Evolutionary conservation across 2,113 vertebrate species (phyloP), one percentile per base, ranked within the genome.

Genomic region (Crotalus horridus): DNA sequence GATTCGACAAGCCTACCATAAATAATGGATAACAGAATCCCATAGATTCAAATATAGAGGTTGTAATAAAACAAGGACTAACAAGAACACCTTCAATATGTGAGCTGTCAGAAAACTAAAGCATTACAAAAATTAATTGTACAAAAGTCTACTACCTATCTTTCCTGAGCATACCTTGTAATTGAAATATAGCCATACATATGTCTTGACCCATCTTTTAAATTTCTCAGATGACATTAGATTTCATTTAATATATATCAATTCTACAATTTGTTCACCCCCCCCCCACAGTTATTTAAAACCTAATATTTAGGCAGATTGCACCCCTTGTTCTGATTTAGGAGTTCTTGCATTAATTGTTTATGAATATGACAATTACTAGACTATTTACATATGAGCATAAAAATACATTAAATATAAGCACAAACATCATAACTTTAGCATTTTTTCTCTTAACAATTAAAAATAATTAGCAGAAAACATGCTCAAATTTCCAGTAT

Each of bases 201-300:
- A 5, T 69, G 20, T 92, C 61, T 93, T 94, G 93, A 93, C 90
- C 93, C 43, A 51, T 59, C 29, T 20, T 81, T 12, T 88, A 93
- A 93, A 95, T 93, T 13, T 91, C 26, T 92, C 46, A 74, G 94
- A 93, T 87, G 93, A 3, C 20, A 90, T 94, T 90, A 94, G 69
- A 26, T 8, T 43, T 94, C 7, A 92, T 93, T 95, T 93, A 15
- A 85, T 95, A 96, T 95, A 53, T 92, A 92, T 59, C 93, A 11
- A 94, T 91, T 93, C 56, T 87, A 91, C 94, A 95, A 95, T 93
- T 90, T 93, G 39, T 29, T 92, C 2, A 48, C 91, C 81, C 93
- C 54, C 2, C 53, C 92, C 94, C 93, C 54, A 93, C 93, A 39
- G 88, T 92, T 6, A 33, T 92, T 39, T 92, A 91, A 96, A 95